Evolutionary conservation across 1,140 invertebrate genomes (phyloP).

Genomic region (Mercenaria mercenaria): DNA sequence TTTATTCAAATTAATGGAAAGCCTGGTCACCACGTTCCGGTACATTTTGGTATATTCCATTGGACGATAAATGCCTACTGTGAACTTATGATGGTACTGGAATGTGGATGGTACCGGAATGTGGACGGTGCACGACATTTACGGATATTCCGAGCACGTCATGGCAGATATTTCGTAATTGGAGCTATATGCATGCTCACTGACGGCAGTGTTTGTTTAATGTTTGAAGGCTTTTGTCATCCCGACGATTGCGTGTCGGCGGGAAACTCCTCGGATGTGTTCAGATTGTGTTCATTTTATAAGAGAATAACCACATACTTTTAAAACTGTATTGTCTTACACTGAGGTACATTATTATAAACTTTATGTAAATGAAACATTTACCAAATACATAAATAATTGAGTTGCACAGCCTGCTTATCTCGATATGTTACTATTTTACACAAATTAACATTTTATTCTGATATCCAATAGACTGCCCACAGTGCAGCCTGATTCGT

Average conservation of each 20-base stretch:
- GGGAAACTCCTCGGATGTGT: constrained; percentile 89
- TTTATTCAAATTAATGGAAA: constrained; percentile 7
- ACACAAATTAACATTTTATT: too few relatives aligned
- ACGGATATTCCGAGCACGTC: constrained; percentile 90
- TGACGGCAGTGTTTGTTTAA: constrained; percentile 88
- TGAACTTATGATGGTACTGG: constrained; percentile 79
- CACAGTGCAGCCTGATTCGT: too few relatives aligned
- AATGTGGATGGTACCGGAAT: too few relatives aligned
- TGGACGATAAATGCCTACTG: constrained; percentile 85
- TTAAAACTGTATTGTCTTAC: too few relatives aligned
- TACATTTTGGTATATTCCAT: constrained; percentile 90
- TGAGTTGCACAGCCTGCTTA: too few relatives aligned
- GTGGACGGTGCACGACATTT: constrained; percentile 90
- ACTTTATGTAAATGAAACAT: too few relatives aligned
- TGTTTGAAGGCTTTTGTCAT: constrained; percentile 90
- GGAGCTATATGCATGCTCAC: constrained; percentile 89
- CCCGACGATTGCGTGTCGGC: constrained; percentile 88
- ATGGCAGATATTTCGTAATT: constrained; percentile 90
- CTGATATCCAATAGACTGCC: too few relatives aligned
- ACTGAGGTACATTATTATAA: too few relatives aligned
- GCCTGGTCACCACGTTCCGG: constrained; percentile 70
- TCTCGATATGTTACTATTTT: too few relatives aligned
- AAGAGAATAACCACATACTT: too few relatives aligned
- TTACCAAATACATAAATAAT: too few relatives aligned
- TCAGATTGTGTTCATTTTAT: too few relatives aligned